These are phyloP conservation scores for Todiramphus saurophagus DNA, from an alignment of 2,113 vertebrate genomes.

Conservation along the genomic window DNA sequence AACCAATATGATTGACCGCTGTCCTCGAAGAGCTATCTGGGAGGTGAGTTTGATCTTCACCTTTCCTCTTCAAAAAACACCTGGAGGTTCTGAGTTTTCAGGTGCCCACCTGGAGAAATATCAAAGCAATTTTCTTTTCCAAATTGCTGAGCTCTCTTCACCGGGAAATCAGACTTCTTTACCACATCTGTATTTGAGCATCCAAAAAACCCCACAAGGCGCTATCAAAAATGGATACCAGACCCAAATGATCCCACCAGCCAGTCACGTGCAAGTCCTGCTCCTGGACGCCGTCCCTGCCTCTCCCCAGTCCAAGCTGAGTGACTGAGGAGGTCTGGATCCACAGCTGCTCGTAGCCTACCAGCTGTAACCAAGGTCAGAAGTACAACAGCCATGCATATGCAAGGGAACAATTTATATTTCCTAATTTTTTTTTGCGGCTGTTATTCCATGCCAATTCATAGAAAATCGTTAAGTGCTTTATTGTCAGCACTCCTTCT, in stretches of 20 bases:
- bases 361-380: neutral
- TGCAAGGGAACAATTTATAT: neutral
- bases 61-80: neutral
- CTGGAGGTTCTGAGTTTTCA: neutral
- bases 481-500: neutral
- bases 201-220: neutral
- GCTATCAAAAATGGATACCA: neutral
- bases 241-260: neutral
- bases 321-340: neutral
- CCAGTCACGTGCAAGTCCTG: neutral
- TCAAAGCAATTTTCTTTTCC: neutral
- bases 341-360: neutral
- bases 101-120: neutral
- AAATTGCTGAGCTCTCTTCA: neutral
- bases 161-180: neutral
- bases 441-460: neutral
- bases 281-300: neutral
- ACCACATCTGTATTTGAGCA: neutral
- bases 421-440: neutral
- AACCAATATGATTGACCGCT: neutral
- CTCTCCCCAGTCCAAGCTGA: neutral
- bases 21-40: neutral
- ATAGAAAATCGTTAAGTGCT: neutral
- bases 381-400: neutral
- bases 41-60: neutral